Percentiles rank a stretch among this genome's conserved stretches.
Evolutionary conservation across 2,113 vertebrate species (phyloP).

Genomic region (Tyrannus savana): DNA sequence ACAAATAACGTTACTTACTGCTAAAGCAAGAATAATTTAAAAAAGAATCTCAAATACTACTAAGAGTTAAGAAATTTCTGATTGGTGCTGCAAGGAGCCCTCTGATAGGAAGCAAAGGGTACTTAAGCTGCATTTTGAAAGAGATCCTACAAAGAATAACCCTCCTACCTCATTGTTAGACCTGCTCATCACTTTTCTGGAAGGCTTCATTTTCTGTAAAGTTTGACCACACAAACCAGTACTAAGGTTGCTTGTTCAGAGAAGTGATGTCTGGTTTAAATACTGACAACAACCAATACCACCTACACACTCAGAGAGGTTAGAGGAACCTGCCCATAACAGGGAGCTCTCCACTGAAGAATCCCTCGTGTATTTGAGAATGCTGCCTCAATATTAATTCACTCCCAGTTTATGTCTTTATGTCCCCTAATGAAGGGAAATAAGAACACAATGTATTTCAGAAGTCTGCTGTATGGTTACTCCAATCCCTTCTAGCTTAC

Average conservation of each 20-base stretch:
- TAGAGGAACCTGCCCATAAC: neutral
- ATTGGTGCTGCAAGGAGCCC: slow-evolving; percentile 43
- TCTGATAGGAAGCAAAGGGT: slow-evolving; percentile 41
- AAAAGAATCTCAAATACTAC: neutral
- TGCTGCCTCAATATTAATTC: neutral
- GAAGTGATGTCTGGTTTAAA: slow-evolving; percentile 40
- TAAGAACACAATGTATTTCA: neutral
- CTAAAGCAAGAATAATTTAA: neutral
- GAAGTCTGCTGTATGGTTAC: neutral
- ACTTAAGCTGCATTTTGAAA: slow-evolving; percentile 43
- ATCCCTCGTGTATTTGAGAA: neutral
- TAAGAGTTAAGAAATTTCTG: slow-evolving; percentile 3
- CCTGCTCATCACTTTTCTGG: slow-evolving; percentile 67
- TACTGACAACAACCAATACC: neutral
- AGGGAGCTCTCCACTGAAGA: neutral
- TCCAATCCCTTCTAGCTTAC: neutral
- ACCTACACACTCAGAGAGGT: neutral
- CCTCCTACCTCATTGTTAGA: slow-evolving; percentile 66
- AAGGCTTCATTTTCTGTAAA: slow-evolving; percentile 64
- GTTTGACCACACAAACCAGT: slow-evolving; percentile 65
- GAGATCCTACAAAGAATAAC: slow-evolving; percentile 47
- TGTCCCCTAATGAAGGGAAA: neutral
- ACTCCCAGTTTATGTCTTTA: neutral
- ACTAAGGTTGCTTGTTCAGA: slow-evolving; percentile 54
- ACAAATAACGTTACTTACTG: neutral